These are phyloP conservation scores for Magallana nippona DNA, from an alignment of 2,888 invertebrate species.

Conservation along the genomic window DNA sequence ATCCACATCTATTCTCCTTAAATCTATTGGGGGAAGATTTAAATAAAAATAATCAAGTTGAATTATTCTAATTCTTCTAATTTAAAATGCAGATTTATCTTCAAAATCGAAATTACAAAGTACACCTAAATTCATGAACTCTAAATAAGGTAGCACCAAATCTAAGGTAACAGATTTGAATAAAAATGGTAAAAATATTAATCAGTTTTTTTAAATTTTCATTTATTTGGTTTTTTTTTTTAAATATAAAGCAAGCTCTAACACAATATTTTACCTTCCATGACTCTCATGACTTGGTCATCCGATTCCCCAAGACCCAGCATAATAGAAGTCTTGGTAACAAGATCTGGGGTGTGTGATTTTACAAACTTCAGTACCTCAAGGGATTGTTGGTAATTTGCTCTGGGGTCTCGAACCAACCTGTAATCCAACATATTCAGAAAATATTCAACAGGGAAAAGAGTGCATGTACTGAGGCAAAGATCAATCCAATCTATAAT, in stretches of 20 bases:
- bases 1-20: conserved; percentile 90
- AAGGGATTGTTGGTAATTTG: conserved; percentile 94
- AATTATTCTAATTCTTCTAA: background rate
- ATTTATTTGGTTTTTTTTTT: no score
- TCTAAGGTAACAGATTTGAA: no score
- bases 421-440: conserved; percentile 61
- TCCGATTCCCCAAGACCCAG: conserved; percentile 87
- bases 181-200: no score
- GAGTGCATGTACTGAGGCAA: background rate
- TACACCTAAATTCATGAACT: no score
- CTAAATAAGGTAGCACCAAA: no score
- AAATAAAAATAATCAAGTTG: background rate
- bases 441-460: no score
- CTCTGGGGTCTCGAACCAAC: conserved; percentile 94
- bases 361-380: conserved; percentile 91
- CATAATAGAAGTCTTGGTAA: conserved; percentile 99
- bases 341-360: conserved; percentile 87
- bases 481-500: no score
- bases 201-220: no score
- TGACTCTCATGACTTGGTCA: conserved; percentile 86
- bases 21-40: conserved; percentile 83
- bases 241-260: no score
- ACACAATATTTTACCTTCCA: conserved; percentile 84
- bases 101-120: no score
- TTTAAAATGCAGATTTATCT: no score